These are phyloP conservation scores for Heterodera schachtii DNA, from an alignment of 1,140 invertebrate genomes.

Conservation along the genomic window DNA sequence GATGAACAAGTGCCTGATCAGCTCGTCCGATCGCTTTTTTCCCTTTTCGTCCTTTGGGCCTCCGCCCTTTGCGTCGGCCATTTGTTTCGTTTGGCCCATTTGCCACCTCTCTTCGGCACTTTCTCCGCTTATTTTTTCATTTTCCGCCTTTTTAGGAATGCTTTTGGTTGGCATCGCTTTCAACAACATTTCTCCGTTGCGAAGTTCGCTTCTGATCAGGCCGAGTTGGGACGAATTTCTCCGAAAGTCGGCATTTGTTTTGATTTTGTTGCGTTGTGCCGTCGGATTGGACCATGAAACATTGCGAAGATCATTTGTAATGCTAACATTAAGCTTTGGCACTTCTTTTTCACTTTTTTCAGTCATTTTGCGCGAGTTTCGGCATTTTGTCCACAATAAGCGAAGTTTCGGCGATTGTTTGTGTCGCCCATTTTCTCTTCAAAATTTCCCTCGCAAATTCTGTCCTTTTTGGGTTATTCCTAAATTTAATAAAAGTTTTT, in stretches of 20 bases:
- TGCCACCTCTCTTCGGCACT: slow-evolving; percentile 50
- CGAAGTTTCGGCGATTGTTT: slow-evolving; percentile 75
- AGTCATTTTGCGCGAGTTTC: slow-evolving; percentile 39
- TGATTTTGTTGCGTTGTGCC: slow-evolving; percentile 88
- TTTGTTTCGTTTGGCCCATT: slow-evolving; percentile 18
- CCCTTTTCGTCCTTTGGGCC: slow-evolving; percentile 50
- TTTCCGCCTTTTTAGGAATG: slow-evolving; percentile 76
- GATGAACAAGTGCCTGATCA: slow-evolving; percentile 1
- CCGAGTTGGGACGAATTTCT: slow-evolving; percentile 66
- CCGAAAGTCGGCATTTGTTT: slow-evolving; percentile 62
- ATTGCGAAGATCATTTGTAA: slow-evolving; percentile 77
- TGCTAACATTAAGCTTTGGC: slow-evolving; percentile 72
- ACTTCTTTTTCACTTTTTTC: slow-evolving; percentile 74
- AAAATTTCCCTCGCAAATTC: slow-evolving; percentile 75
- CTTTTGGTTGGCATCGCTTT: slow-evolving; percentile 79
- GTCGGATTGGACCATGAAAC: slow-evolving; percentile 84
- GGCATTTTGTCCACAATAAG: slow-evolving; percentile 66
- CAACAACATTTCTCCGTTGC: slow-evolving; percentile 75
- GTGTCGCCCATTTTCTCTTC: slow-evolving; percentile 77
- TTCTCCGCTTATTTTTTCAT: background rate
- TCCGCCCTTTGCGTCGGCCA: slow-evolving; percentile 36
- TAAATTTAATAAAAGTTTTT: slow-evolving; percentile 6
- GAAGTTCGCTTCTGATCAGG: slow-evolving; percentile 63
- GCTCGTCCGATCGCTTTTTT: slow-evolving; percentile 38
- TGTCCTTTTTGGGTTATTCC: slow-evolving; percentile 41